phyloP scores from a whole-genome alignment of 2,888 invertebrate species.

The Ophion obscuratus region DNA sequence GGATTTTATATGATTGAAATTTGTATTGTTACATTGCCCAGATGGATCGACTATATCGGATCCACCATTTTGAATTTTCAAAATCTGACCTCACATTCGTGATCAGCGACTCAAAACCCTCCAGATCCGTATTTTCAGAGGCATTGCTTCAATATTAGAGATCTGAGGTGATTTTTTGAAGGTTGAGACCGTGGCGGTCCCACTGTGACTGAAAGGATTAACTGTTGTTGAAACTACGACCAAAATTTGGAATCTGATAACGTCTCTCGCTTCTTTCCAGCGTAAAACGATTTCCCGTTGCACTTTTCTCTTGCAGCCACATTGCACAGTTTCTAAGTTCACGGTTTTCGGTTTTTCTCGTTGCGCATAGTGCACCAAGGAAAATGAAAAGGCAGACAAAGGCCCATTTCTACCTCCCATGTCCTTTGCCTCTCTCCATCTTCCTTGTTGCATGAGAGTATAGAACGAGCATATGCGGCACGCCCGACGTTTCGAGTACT shows the following conservation, averaged over 20 bases:
- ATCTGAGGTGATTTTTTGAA: no score
- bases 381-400: slow-evolving; percentile 4
- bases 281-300: slow-evolving; percentile 37
- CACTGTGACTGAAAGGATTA: no score
- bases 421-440: not conserved
- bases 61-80: no score
- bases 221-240: not conserved
- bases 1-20: no score
- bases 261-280: slow-evolving; percentile 33
- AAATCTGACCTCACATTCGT: no score
- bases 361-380: slow-evolving; percentile 11
- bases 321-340: slow-evolving; percentile 45
- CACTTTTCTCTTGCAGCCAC: not conserved
- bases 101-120: no score
- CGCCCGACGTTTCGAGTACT: slow-evolving; percentile 18
- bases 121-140: no score
- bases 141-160: no score
- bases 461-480: slow-evolving; percentile 62
- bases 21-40: no score
- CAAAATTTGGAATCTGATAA: not conserved
- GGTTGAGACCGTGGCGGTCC: no score
- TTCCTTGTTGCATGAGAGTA: slow-evolving; percentile 32
- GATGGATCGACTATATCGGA: no score
- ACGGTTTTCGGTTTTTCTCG: slow-evolving; percentile 19
- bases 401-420: slow-evolving; percentile 31